These are phyloP conservation scores for Chaenodraco wilsoni DNA, from an alignment of 2,797 vertebrate genomes.

Conservation along the genomic window DNA sequence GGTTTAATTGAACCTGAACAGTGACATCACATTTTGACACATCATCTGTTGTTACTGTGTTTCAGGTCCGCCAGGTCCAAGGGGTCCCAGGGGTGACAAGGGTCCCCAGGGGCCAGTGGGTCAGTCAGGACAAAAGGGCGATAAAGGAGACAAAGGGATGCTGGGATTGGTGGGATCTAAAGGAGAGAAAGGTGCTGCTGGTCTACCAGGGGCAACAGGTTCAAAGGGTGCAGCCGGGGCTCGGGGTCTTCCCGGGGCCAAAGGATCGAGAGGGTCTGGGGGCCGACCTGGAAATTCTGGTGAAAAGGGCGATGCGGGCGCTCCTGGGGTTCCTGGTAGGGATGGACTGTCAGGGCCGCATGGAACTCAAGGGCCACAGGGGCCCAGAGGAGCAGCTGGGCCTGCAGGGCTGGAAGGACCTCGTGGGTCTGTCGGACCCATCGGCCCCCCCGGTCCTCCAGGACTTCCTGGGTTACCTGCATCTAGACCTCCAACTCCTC, in stretches of 20 bases:
- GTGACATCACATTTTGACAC: background rate
- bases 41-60: conserved; percentile 36
- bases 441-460: conserved; percentile 88
- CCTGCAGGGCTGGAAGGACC: conserved; percentile 88
- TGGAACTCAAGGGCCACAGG: conserved; percentile 89
- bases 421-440: conserved; percentile 87
- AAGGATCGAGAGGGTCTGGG: conserved; percentile 92
- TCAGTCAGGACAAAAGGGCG: conserved; percentile 90
- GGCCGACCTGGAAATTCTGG: conserved; percentile 91
- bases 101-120: conserved; percentile 91
- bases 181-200: conserved; percentile 90
- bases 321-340: conserved; percentile 87
- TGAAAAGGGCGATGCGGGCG: conserved; percentile 90
- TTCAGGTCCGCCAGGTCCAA: conserved; percentile 95
- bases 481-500: conserved; percentile 2
- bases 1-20: too few relatives aligned
- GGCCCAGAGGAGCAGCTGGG: conserved; percentile 88
- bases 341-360: conserved; percentile 87
- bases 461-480: conserved; percentile 87
- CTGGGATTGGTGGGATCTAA: conserved; percentile 86
- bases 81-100: conserved; percentile 92
- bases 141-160: conserved; percentile 92
- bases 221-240: conserved; percentile 89
- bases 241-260: conserved; percentile 88
- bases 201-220: conserved; percentile 86